phyloP scores from a whole-genome alignment of 30 jellyfish, hydroid and myxozoan genomes.

The Aurelia sp. region DNA sequence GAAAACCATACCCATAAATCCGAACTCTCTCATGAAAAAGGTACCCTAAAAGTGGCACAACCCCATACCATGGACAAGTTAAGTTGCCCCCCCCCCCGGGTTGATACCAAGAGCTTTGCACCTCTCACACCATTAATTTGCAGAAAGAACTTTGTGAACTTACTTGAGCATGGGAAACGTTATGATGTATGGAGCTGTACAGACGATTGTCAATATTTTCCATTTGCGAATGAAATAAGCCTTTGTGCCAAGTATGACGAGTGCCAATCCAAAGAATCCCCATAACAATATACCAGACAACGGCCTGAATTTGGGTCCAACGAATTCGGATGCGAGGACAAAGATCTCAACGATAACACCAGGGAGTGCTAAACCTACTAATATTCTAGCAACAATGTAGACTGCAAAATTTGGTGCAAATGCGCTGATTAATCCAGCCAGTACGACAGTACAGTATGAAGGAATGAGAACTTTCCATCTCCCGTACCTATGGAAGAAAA shows the following conservation, averaged over 20 bases:
- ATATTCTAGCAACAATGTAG: conserved; percentile 46
- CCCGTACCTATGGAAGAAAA: conserved; percentile 56
- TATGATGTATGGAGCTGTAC: conserved; percentile 86
- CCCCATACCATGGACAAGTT: no score
- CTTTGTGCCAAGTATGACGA: conserved; percentile 75
- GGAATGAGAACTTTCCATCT: conserved; percentile 77
- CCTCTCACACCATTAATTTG: no score
- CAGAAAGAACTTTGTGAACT: conserved; percentile 3
- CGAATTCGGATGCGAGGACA: conserved; percentile 83
- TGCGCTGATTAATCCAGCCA: conserved; percentile 68
- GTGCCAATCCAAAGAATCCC: conserved; percentile 77
- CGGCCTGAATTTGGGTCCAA: conserved; percentile 86
- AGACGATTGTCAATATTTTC: conserved; percentile 60
- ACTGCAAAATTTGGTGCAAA: conserved; percentile 72
- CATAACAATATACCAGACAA: conserved; percentile 79
- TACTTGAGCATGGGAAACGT: conserved; percentile 65
- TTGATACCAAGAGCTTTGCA: no score
- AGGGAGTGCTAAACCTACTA: conserved; percentile 86
- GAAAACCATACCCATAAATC: no score
- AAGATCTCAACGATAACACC: conserved; percentile 75
- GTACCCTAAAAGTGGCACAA: no score
- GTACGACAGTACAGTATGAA: conserved; percentile 41
- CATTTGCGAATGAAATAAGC: conserved; percentile 87
- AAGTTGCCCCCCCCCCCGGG: no score
- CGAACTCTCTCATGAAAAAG: no score